phyloP scores from a whole-genome alignment of 2,888 invertebrate species.

The Harpalus rufipes region DNA sequence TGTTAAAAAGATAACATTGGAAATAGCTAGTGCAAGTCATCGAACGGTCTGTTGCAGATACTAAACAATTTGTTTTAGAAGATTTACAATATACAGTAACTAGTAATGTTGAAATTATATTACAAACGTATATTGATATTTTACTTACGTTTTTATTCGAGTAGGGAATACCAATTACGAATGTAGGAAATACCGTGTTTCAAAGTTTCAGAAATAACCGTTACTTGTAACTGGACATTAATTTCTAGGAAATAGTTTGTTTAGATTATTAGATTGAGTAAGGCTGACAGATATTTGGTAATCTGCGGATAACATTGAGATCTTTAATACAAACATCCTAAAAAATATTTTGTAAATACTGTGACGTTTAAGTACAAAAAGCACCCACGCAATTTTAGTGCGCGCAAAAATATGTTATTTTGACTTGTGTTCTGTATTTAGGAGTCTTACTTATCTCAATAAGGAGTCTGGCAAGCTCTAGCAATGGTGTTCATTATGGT shows the following conservation, averaged over 20 bases:
- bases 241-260: background rate
- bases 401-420: no score
- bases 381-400: background rate
- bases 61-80: no score
- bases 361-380: background rate
- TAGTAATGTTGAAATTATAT: no score
- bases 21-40: no score
- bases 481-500: no score
- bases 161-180: background rate
- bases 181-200: background rate
- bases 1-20: no score
- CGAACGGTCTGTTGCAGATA: no score
- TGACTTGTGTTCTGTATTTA: no score
- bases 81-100: no score
- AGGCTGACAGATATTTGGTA: background rate
- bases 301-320: background rate
- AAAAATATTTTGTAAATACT: background rate
- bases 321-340: background rate
- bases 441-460: no score
- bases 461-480: no score
- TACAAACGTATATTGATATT: background rate
- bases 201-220: background rate
- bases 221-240: background rate
- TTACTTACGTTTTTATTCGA: background rate
- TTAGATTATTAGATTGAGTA: background rate